phyloP scores from a whole-genome alignment of 2,797 vertebrate species.

The Coregonus sp. region DNA sequence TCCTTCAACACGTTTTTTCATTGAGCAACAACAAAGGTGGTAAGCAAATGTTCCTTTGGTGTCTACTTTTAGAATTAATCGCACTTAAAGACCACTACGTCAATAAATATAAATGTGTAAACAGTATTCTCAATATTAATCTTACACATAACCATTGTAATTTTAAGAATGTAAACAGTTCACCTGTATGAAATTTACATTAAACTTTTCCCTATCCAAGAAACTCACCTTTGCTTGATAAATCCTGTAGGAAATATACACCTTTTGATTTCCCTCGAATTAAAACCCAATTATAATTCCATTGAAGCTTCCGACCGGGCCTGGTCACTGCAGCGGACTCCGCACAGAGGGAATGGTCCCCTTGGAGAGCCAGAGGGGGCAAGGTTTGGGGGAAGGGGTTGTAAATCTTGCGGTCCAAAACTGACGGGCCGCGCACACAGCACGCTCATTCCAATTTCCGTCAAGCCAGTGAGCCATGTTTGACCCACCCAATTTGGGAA shows the following conservation, averaged over 20 bases:
- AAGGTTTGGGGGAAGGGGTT: conserved; percentile 61
- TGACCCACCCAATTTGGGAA: conserved; percentile 80
- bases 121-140: not conserved
- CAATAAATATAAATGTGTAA: not conserved
- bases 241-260: conserved; percentile 46
- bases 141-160: not conserved
- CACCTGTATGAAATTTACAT: not conserved
- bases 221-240: conserved; percentile 55
- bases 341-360: conserved; percentile 42
- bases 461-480: conserved; percentile 50
- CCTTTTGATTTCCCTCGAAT: conserved; percentile 49
- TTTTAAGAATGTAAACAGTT: not conserved
- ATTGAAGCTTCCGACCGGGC: conserved; percentile 54
- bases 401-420: conserved; percentile 15
- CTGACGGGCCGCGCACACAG: conserved; percentile 49
- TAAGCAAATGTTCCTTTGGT: not conserved
- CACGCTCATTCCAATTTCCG: conserved; percentile 75
- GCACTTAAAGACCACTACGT: not conserved
- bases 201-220: no score
- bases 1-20: not conserved
- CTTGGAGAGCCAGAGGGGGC: conserved; percentile 28
- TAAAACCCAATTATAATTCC: conserved; percentile 64
- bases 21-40: conserved; percentile 8
- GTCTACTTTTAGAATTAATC: not conserved
- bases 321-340: conserved; percentile 55